Conservation (phyloP, 2,113 vertebrate species). For the Brachyhypopomus gauderio region DNA sequence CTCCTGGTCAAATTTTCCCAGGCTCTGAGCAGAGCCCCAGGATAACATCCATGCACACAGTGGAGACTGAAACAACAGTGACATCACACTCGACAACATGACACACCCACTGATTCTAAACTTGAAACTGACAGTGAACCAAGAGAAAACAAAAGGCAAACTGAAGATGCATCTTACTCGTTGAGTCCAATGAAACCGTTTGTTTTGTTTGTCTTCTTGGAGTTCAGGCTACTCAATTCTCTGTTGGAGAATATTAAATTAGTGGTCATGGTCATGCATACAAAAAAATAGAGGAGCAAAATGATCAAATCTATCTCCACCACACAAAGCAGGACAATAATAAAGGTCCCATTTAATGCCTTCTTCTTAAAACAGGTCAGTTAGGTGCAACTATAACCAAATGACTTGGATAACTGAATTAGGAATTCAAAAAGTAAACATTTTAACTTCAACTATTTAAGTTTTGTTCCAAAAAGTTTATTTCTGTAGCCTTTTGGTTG, state of each 20-base stretch:
- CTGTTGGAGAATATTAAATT: constrained; percentile 63
- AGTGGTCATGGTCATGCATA: not conserved
- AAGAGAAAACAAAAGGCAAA: not conserved
- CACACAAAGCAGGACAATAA: too few relatives aligned
- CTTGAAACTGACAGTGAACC: not conserved
- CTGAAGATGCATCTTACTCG: constrained; percentile 60
- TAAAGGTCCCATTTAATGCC: too few relatives aligned
- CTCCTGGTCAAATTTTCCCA: constrained; percentile 84
- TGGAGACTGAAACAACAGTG: constrained; percentile 71
- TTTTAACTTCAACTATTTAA: too few relatives aligned
- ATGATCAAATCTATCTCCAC: too few relatives aligned
- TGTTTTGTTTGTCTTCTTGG: constrained; percentile 77
- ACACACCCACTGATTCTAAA: not conserved
- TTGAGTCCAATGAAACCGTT: constrained; percentile 87
- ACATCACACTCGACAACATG: not conserved
- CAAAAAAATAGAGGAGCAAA: too few relatives aligned
- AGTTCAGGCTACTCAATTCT: constrained; percentile 87
- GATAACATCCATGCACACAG: constrained; percentile 88
- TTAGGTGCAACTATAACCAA: too few relatives aligned
- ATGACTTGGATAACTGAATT: too few relatives aligned
- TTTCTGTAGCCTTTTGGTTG: too few relatives aligned
- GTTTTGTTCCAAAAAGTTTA: too few relatives aligned
- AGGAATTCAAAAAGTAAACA: too few relatives aligned
- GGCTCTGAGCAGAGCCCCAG: constrained; percentile 80
- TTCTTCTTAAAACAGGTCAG: too few relatives aligned